phyloP scores from a whole-genome alignment of 2,113 vertebrate species.

The Ranitomeya variabilis region DNA sequence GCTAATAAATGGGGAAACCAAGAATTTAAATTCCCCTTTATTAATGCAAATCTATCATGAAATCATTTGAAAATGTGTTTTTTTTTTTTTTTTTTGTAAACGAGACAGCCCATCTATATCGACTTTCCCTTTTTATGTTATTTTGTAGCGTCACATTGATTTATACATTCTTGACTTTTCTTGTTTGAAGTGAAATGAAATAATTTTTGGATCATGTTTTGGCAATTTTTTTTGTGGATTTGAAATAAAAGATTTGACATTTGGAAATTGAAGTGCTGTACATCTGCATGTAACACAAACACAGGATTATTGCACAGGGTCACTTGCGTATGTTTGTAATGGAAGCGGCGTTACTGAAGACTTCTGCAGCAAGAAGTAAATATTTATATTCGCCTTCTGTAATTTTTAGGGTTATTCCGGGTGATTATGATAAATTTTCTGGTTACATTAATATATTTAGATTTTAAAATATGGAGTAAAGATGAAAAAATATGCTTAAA shows the following conservation, averaged over 20 bases:
- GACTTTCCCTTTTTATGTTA: neutral
- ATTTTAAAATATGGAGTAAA: neutral
- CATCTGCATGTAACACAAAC: conserved; percentile 50
- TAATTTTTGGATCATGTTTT: neutral
- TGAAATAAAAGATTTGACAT: conserved; percentile 7
- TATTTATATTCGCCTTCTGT: conserved; percentile 32
- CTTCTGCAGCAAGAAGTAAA: conserved; percentile 23
- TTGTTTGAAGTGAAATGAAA: neutral
- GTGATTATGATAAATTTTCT: neutral
- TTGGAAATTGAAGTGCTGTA: conserved; percentile 24
- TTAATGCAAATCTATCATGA: too few species aligned
- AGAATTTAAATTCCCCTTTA: too few species aligned
- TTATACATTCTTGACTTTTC: neutral
- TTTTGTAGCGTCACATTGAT: neutral
- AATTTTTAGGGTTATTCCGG: conserved; percentile 43
- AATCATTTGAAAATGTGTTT: neutral
- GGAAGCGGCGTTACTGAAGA: neutral
- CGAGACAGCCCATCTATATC: neutral
- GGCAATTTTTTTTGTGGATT: neutral
- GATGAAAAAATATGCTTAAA: neutral
- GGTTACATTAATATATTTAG: neutral
- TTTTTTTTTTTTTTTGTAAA: neutral
- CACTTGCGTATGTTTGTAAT: conserved; percentile 34
- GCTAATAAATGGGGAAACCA: too few species aligned
- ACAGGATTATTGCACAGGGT: conserved; percentile 29